phyloP scores from a whole-genome alignment of 2,113 vertebrate genomes.

The Zosterops borbonicus region DNA sequence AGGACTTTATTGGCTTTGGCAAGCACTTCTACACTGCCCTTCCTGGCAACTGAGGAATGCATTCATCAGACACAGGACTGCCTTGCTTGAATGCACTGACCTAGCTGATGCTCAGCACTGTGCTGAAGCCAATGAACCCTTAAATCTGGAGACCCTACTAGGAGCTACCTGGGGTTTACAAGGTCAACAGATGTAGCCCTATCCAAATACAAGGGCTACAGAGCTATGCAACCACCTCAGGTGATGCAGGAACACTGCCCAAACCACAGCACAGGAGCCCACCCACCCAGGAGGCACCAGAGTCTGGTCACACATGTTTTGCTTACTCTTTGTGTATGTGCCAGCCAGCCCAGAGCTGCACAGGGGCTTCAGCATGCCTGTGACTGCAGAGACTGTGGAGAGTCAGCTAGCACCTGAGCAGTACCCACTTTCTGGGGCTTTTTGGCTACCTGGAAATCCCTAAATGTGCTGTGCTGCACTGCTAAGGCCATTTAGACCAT shows the following conservation, averaged over 20 bases:
- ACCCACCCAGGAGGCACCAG: neutral
- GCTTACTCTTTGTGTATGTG: fast-evolving
- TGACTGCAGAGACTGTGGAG: neutral
- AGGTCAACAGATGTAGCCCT: neutral
- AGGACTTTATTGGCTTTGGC: neutral
- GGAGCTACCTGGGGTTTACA: neutral
- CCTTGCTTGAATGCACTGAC: neutral
- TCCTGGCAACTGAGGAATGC: neutral
- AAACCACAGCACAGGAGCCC: neutral
- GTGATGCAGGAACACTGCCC: neutral
- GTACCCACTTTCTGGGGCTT: neutral
- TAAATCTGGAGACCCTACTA: neutral
- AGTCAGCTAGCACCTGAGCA: neutral
- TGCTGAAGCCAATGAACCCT: neutral
- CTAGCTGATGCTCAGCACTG: neutral
- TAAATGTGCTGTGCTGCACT: neutral
- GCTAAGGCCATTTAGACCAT: neutral
- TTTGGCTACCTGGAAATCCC: neutral
- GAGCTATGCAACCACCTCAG: neutral
- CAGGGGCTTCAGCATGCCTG: neutral
- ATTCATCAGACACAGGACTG: neutral
- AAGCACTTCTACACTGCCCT: neutral
- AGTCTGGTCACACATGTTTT: neutral
- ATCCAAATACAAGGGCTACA: neutral
- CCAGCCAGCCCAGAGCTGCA: neutral